Conservation (phyloP, 2,888 invertebrate species). For the Orthosia gothica region DNA sequence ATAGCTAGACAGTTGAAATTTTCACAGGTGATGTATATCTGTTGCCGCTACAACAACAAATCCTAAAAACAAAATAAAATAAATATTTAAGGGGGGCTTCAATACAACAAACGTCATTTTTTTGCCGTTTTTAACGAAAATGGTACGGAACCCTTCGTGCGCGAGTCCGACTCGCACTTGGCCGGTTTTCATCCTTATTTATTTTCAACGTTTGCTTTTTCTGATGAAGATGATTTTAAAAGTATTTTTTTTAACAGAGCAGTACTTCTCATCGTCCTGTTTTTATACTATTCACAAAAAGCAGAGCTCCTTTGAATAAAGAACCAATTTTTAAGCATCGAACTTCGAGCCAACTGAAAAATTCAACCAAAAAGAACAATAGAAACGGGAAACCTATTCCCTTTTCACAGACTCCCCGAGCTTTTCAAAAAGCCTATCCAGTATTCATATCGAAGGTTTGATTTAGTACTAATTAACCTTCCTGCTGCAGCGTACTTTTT, state of each 20-base stretch:
- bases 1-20: too few relatives aligned
- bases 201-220: neutral
- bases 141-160: too few relatives aligned
- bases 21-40: too few relatives aligned
- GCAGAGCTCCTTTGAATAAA: neutral
- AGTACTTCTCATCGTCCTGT: neutral
- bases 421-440: constrained; percentile 33
- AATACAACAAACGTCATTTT: too few relatives aligned
- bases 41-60: too few relatives aligned
- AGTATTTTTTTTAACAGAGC: neutral
- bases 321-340: constrained; percentile 13
- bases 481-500: constrained; percentile 62
- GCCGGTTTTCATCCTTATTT: constrained; percentile 4
- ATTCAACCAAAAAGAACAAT: constrained; percentile 12
- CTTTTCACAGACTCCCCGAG: constrained; percentile 23
- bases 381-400: neutral
- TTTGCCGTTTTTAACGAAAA: too few relatives aligned
- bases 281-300: neutral
- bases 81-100: too few relatives aligned
- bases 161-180: too few relatives aligned
- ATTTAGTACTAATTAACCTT: constrained; percentile 78
- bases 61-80: too few relatives aligned
- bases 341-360: neutral
- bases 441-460: constrained; percentile 66
- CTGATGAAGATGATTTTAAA: neutral